Evolutionary conservation across 2,888 invertebrate species (phyloP).

Genomic region (Meteorus cinctellus): DNA sequence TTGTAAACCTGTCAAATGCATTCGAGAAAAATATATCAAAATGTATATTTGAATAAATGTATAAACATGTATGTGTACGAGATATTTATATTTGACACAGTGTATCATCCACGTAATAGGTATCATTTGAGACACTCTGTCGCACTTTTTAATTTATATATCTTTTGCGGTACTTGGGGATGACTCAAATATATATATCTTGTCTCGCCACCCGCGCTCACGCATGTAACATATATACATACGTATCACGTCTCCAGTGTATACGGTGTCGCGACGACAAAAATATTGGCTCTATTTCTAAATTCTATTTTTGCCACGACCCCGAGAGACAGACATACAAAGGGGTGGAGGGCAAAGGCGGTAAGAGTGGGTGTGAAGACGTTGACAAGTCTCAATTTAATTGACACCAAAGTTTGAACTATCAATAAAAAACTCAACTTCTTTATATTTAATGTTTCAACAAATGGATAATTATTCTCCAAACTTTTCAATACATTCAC

Average conservation of each 20-base stretch:
- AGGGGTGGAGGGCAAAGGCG: not conserved
- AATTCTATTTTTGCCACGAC: constrained; percentile 71
- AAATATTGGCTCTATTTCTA: constrained; percentile 74
- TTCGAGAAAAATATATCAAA: no score
- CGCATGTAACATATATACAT: not conserved
- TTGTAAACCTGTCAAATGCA: constrained; percentile 13
- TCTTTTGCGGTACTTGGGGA: constrained; percentile 4
- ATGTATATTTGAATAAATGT: no score
- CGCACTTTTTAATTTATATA: constrained; percentile 25
- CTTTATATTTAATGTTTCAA: not conserved
- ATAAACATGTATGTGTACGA: not conserved
- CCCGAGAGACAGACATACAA: constrained; percentile 24
- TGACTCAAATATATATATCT: constrained; percentile 25
- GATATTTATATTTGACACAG: constrained; percentile 11
- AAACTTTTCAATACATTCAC: no score
- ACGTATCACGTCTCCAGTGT: constrained; percentile 10
- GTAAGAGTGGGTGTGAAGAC: constrained; percentile 28
- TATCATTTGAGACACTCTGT: constrained; percentile 18
- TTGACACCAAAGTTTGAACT: constrained; percentile 36
- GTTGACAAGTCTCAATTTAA: constrained; percentile 37
- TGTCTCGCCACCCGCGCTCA: not conserved
- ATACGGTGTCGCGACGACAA: constrained; percentile 67
- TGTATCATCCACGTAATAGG: constrained; percentile 28
- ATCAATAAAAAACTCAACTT: constrained; percentile 30
- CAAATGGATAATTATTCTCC: not conserved